phyloP scores from a whole-genome alignment of 2,113 vertebrate species.

The Leuciscus idus region DNA sequence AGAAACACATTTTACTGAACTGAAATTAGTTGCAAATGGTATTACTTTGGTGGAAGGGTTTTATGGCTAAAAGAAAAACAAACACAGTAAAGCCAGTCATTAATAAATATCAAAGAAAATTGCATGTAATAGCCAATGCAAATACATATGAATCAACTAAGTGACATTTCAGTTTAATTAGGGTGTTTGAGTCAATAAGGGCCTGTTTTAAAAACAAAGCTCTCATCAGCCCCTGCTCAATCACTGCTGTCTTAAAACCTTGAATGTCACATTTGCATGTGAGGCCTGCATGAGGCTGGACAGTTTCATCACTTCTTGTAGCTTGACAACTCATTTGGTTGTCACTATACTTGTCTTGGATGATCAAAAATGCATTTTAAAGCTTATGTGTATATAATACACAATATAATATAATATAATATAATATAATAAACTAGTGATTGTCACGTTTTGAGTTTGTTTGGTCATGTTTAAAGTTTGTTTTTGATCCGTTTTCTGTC shows the following conservation, averaged over 20 bases:
- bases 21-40: not conserved
- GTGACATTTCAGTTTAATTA: not conserved
- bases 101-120: not conserved
- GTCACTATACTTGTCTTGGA: constrained; percentile 47
- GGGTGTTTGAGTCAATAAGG: not conserved
- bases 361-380: constrained; percentile 44
- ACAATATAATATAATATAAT: no score
- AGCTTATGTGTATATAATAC: not conserved
- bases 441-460: no score
- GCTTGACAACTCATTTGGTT: constrained; percentile 55
- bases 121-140: not conserved
- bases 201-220: constrained; percentile 37
- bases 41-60: not conserved
- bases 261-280: constrained; percentile 58
- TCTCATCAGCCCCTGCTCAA: constrained; percentile 26
- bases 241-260: constrained; percentile 22
- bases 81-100: not conserved
- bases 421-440: no score
- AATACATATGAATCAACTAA: constrained; percentile 7
- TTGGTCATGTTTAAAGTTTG: no score
- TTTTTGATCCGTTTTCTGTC: no score
- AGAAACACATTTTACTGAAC: not conserved
- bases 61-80: not conserved
- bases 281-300: constrained; percentile 33
- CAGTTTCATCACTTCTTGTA: constrained; percentile 54